Evolutionary conservation across 2,113 vertebrate genomes (phyloP).

Genomic region (Megalops atlanticus): DNA sequence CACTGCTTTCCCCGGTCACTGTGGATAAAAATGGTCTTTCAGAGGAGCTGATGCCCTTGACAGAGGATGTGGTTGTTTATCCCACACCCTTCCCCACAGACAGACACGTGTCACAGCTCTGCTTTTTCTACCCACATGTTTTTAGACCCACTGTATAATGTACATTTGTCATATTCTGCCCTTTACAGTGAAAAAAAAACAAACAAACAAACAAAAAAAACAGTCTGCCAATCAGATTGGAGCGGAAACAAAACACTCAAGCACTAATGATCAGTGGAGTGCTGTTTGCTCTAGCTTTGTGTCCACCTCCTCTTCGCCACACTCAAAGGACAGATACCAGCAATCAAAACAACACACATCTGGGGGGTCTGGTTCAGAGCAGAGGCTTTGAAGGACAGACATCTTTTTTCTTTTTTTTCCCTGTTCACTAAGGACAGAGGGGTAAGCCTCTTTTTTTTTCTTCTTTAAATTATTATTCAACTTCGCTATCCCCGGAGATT

Average conservation of each 20-base stretch:
- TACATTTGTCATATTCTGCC: slow-evolving; percentile 49
- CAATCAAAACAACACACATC: background rate
- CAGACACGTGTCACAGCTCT: too few relatives aligned
- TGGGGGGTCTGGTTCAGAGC: background rate
- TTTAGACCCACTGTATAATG: too few relatives aligned
- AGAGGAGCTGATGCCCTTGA: too few relatives aligned
- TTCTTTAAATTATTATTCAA: background rate
- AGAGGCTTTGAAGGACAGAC: background rate
- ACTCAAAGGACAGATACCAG: slow-evolving; percentile 33
- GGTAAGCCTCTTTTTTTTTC: background rate
- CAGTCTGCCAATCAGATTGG: slow-evolving; percentile 53
- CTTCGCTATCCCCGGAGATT: background rate
- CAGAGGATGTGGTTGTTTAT: too few relatives aligned
- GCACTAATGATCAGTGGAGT: slow-evolving; percentile 47
- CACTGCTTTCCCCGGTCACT: too few relatives aligned
- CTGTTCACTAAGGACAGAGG: background rate
- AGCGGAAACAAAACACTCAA: slow-evolving; percentile 49
- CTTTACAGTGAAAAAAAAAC: slow-evolving; percentile 53
- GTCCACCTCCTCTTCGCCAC: slow-evolving; percentile 12
- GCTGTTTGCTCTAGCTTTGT: slow-evolving; percentile 18
- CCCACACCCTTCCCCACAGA: too few relatives aligned
- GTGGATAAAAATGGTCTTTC: too few relatives aligned
- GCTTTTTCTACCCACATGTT: too few relatives aligned
- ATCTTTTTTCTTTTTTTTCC: background rate
- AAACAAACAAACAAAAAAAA: too few relatives aligned